Base-by-base conservation (phyloP, 2,113 vertebrate species). In the Nothocercus julius region DNA sequence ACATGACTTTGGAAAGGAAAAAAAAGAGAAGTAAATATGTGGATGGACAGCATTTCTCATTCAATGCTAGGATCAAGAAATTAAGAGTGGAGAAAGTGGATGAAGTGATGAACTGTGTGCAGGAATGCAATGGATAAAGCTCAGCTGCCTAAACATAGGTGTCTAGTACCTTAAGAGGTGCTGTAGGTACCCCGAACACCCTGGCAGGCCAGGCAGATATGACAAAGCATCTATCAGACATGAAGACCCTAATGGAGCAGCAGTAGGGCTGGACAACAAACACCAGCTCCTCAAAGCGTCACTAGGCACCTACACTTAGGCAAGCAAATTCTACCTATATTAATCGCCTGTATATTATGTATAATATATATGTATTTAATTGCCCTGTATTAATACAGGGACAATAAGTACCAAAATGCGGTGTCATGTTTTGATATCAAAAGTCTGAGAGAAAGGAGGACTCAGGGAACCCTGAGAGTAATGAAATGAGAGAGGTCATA, bases 191-290 rank as follows among this genome's bases (percentile, higher is more conserved):
- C 21, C 42, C 45, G 58, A 95, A 59, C 36, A 78, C 19, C 42
- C 2, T 7, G 62, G 12, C 16, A 67, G 0, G 0, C 51, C 5
- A 1, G 14, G 74, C 20, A 81, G 27, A 15, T 27, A 34, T 34
- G n/a, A 34, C 30, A 83, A 72, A 92, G 56, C 18, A 67, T 16
- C 8, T 38, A 54, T 3, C 9, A 85, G 63, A 85, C 8, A 28
- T 51, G 20, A 70, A 81, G 32, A 79, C 4, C 2, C 3, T 9
- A 56, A 42, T 76, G 53, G 3, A 13, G 1, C 38, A 12, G 15
- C 8, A 75, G 47, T 53, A 21, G 67, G 75, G 5, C 34, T 56
- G 51, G 13, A 19, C 28, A 79, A 89, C 25, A 47, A 5, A 45
- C 5, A 47, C 6, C 21, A 27, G 19, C 44, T 16, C n/a, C 45